phyloP scores from a whole-genome alignment of 2,113 vertebrate genomes.

The Protobothrops mucrosquamatus region DNA sequence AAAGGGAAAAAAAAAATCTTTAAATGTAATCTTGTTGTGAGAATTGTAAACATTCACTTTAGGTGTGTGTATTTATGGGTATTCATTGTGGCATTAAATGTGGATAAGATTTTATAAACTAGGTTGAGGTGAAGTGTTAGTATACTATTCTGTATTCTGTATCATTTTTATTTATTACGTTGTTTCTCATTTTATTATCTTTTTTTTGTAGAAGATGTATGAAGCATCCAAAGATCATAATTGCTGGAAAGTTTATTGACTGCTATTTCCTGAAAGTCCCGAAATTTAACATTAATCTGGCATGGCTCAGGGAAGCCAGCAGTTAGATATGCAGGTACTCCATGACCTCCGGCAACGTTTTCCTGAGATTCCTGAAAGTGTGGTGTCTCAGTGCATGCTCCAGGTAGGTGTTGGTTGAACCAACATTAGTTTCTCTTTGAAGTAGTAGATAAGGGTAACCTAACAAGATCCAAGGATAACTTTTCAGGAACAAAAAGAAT shows the following conservation, averaged over 20 bases:
- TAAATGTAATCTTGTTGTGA: neutral
- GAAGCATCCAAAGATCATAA: slow-evolving; percentile 76
- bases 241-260: slow-evolving; percentile 83
- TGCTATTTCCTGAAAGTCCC: slow-evolving; percentile 61
- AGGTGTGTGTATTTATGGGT: neutral
- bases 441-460: neutral
- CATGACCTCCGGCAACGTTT: slow-evolving; percentile 97
- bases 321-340: slow-evolving; percentile 91
- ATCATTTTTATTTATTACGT: neutral
- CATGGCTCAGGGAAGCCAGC: slow-evolving; percentile 96
- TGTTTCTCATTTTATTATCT: slow-evolving; percentile 19
- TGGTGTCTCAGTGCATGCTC: slow-evolving; percentile 96
- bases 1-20: neutral
- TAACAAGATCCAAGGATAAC: neutral
- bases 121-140: neutral
- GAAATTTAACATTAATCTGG: slow-evolving; percentile 72
- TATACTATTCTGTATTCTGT: neutral
- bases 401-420: slow-evolving; percentile 76
- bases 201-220: slow-evolving; percentile 79
- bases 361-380: slow-evolving; percentile 95
- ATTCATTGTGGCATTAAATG: neutral
- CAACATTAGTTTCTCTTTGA: neutral
- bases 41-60: neutral
- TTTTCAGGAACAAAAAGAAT: neutral
- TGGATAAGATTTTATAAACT: neutral